Conservation (phyloP, 2,797 vertebrate genomes). For the Notolabrus celidotus region DNA sequence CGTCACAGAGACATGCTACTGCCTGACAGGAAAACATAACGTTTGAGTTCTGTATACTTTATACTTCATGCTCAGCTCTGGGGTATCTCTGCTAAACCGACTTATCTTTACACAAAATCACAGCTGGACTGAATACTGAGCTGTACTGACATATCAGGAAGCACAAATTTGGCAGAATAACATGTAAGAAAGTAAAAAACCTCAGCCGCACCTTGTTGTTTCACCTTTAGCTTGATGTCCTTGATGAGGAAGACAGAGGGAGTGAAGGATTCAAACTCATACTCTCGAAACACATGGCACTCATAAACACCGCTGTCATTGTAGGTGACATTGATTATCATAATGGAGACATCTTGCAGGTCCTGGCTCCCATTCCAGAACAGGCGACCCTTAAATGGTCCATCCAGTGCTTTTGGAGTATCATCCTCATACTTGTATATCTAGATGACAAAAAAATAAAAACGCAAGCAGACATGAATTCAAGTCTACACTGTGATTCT, state of each 20-base stretch:
- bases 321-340: slow-evolving; percentile 87
- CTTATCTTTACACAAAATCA: slow-evolving; percentile 24
- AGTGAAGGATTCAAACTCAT: slow-evolving; percentile 88
- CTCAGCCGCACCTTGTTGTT: slow-evolving; percentile 84
- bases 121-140: slow-evolving; percentile 39
- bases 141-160: slow-evolving; percentile 25
- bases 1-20: neutral
- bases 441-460: slow-evolving; percentile 56
- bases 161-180: neutral
- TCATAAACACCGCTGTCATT: slow-evolving; percentile 91
- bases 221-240: slow-evolving; percentile 89
- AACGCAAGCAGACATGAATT: neutral
- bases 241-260: slow-evolving; percentile 77
- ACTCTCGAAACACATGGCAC: slow-evolving; percentile 88
- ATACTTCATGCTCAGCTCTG: neutral
- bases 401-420: neutral
- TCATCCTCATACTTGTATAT: slow-evolving; percentile 62
- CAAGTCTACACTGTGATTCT: neutral
- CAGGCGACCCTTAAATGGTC: slow-evolving; percentile 88
- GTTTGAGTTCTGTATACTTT: slow-evolving; percentile 2
- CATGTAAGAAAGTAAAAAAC: slow-evolving; percentile 1
- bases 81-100: slow-evolving; percentile 1
- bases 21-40: neutral
- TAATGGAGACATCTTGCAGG: slow-evolving; percentile 94
- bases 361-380: slow-evolving; percentile 93